Evolutionary conservation across 2,113 vertebrate species (phyloP).

Genomic region (Tinamus guttatus): DNA sequence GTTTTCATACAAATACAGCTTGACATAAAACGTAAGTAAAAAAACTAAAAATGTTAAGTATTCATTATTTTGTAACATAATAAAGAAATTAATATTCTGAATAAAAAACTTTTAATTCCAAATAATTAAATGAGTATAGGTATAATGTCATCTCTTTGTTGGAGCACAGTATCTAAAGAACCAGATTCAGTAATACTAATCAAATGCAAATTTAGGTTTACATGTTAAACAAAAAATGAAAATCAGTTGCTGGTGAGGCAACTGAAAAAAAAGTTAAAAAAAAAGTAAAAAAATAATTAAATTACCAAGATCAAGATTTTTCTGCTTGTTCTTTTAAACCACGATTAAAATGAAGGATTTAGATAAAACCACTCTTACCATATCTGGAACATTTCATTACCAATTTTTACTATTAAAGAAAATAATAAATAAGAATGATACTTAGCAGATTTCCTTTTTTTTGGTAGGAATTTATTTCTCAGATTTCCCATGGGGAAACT

Average conservation of each 20-base stretch:
- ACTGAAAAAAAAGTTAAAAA: not conserved
- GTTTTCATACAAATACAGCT: not conserved
- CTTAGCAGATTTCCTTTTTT: not conserved
- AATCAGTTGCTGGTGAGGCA: not conserved
- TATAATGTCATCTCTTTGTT: not conserved
- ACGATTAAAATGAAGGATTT: not conserved
- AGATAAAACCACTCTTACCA: not conserved
- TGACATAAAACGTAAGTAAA: not conserved
- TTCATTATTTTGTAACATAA: not conserved
- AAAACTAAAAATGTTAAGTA: not conserved
- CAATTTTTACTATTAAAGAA: not conserved
- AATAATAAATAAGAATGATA: slow-evolving; percentile 13
- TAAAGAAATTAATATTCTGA: not conserved
- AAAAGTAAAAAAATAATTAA: not conserved
- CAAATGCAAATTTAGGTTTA: not conserved
- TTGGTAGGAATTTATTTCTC: slow-evolving; percentile 5
- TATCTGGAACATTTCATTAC: not conserved
- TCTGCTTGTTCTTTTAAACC: not conserved
- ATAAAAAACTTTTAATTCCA: not conserved
- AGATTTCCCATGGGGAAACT: slow-evolving; percentile 16
- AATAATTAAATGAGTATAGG: not conserved
- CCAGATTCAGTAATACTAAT: not conserved
- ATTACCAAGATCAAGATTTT: not conserved
- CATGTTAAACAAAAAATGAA: not conserved
- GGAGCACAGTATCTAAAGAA: not conserved